Evolutionary conservation across 2,113 vertebrate species (phyloP), one percentile per base, ranked within the genome.

Genomic region (Corythaeola cristata): DNA sequence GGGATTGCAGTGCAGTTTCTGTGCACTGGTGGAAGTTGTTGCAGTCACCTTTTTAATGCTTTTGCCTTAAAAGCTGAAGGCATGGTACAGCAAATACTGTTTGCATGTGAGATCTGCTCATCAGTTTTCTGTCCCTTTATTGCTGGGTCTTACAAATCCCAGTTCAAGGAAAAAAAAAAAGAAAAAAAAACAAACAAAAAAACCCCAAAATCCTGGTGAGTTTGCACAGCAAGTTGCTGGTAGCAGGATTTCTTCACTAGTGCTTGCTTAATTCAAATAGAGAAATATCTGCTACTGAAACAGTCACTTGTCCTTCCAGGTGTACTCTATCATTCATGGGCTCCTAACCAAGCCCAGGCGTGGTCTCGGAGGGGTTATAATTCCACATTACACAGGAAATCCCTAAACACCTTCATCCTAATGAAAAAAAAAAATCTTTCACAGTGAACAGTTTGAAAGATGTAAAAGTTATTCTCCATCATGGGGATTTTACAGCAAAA

Each of bases 341-440:
- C 87, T 94, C 91, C 88, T 94, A 91, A 49, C 18, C 72, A 84
- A 93, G 88, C 17, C 45, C 33, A 95, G 59, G 41, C 22, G 6
- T 84, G 66, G 63, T 90, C 85, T 93, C 32, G 7, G 78, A 78
- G 92, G 87, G 94, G 35, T 83, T 95, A 92, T 95, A 80, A 67
- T 85, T 97, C 84, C 62, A 68, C 72, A 85, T 96, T 97, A 93
- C 44, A 67, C 64, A 53, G 89, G 89, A 96, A 98, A 93, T 89
- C 87, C 97, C 96, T 58, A 76, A 96, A 74, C 58, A 6, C 37
- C 73, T 94, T 85, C 56, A 85, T 86, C 35, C 26, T 95, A 94
- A 95, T 85, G 95, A 96, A 90, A 97, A 96, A 97, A 44, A 44
- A 44, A 96, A 97, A 91, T 94, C 79, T 85, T 97, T 95, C 91